A percentile compares a stretch with the other conserved stretches of the same genome.
Conservation (phyloP, 2,888 invertebrate genomes). For the Drosophila putrida region DNA sequence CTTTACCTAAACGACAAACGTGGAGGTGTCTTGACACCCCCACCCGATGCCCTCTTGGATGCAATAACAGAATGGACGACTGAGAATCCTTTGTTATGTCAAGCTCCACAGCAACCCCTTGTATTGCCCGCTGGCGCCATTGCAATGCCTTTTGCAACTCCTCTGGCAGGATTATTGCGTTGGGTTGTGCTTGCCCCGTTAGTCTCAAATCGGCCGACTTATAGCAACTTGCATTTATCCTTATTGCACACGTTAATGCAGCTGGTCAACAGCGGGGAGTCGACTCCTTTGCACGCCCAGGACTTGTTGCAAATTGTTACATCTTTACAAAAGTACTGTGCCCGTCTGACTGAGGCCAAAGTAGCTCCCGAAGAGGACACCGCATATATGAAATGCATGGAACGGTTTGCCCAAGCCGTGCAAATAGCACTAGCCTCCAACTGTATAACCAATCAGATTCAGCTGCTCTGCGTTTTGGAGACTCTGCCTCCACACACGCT, state of each 20-base stretch:
- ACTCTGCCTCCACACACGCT: slow-evolving; percentile 89
- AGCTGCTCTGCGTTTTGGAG: slow-evolving; percentile 88
- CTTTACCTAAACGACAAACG: slow-evolving; percentile 88
- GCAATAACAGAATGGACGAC: slow-evolving; percentile 90
- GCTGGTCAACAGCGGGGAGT: slow-evolving; percentile 84
- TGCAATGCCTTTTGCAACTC: slow-evolving; percentile 93
- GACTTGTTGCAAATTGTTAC: slow-evolving; percentile 87
- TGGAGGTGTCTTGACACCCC: slow-evolving; percentile 87
- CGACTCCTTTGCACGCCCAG: slow-evolving; percentile 89
- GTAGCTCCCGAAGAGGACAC: slow-evolving; percentile 85
- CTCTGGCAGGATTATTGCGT: slow-evolving; percentile 92
- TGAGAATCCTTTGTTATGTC: slow-evolving; percentile 89
- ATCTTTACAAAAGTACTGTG: slow-evolving; percentile 86
- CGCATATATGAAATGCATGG: slow-evolving; percentile 87
- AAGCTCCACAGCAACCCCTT: slow-evolving; percentile 89
- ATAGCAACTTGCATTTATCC: slow-evolving; percentile 89
- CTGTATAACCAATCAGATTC: slow-evolving; percentile 92
- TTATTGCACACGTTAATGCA: slow-evolving; percentile 89
- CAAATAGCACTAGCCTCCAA: slow-evolving; percentile 92
- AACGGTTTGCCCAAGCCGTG: slow-evolving; percentile 93
- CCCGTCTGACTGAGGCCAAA: slow-evolving; percentile 84
- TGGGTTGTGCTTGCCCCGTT: slow-evolving; percentile 91
- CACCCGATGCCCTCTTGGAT: slow-evolving; percentile 89
- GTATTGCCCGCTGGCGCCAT: slow-evolving; percentile 92
- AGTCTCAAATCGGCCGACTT: slow-evolving; percentile 85